These are phyloP conservation scores for Plutella xylostella DNA, from an alignment of 2,888 invertebrate species.

Conservation along the genomic window DNA sequence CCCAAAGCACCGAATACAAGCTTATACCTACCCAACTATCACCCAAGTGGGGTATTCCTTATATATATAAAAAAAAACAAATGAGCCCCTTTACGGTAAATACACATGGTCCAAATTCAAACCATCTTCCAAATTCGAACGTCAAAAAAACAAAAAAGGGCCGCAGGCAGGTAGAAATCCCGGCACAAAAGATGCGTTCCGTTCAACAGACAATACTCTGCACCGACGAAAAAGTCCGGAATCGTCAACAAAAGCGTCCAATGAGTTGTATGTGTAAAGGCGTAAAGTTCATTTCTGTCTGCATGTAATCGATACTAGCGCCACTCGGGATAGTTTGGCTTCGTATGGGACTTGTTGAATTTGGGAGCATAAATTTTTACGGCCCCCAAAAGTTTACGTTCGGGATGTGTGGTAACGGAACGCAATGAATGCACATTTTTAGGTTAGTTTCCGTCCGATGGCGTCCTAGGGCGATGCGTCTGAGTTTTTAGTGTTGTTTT, in stretches of 20 bases:
- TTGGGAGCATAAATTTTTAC: constrained; percentile 39
- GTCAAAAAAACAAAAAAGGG: constrained; percentile 42
- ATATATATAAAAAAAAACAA: too few relatives aligned
- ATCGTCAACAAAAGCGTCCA: neutral
- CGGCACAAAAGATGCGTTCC: constrained; percentile 48
- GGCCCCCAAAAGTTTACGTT: constrained; percentile 16
- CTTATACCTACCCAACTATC: neutral
- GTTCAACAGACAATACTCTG: constrained; percentile 24
- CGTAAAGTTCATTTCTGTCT: neutral
- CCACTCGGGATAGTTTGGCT: neutral
- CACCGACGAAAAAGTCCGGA: constrained; percentile 6
- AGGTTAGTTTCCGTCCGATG: constrained; percentile 52
- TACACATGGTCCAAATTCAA: constrained; percentile 4
- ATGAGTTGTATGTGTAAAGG: neutral
- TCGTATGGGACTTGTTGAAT: neutral
- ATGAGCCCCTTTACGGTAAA: constrained; percentile 1
- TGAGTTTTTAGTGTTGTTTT: constrained; percentile 21
- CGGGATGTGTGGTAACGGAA: constrained; percentile 26
- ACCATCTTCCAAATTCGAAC: constrained; percentile 1
- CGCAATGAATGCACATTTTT: constrained; percentile 34
- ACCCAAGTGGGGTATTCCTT: too few relatives aligned
- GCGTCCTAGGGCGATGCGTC: constrained; percentile 32
- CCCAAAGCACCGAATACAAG: too few relatives aligned
- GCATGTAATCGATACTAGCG: neutral
- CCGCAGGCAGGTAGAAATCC: constrained; percentile 56